Conservation (phyloP, 2,888 invertebrate species). For the Imbricaverruca yamaguchii region DNA sequence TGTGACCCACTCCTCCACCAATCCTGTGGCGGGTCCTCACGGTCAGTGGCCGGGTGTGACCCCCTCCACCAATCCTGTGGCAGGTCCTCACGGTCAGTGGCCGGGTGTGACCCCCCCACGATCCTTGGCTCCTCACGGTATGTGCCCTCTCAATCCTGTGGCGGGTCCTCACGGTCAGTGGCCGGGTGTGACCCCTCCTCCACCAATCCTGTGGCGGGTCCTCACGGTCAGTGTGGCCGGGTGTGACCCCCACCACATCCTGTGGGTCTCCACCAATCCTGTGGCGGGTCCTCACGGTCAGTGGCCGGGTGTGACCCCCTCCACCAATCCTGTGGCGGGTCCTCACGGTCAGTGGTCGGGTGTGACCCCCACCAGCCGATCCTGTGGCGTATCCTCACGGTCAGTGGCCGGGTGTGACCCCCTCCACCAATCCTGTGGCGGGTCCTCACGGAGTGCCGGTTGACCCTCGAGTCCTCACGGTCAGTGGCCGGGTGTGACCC, state of each 20-base stretch:
- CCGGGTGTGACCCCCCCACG: too few relatives aligned
- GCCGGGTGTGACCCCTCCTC: not conserved
- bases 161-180: conserved; percentile 31
- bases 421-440: not conserved
- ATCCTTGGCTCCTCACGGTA: too few relatives aligned
- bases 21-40: too few relatives aligned
- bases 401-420: conserved; percentile 12
- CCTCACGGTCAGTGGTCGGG: too few relatives aligned
- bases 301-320: not conserved
- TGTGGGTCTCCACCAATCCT: conserved; percentile 27
- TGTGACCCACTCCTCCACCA: too few relatives aligned
- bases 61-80: too few relatives aligned
- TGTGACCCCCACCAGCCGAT: conserved; percentile 33
- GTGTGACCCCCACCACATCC: not conserved
- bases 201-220: conserved; percentile 33
- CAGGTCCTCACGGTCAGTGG: too few relatives aligned
- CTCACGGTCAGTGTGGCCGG: conserved; percentile 28
- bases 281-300: conserved; percentile 32
- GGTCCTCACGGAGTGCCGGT: too few relatives aligned
- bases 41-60: too few relatives aligned
- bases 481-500: too few relatives aligned
- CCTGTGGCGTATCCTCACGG: conserved; percentile 32
- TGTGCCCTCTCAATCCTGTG: too few relatives aligned
- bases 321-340: not conserved
- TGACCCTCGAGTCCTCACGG: too few relatives aligned